Evolutionary conservation across 2,888 invertebrate genomes (phyloP), one percentile per base, ranked within the genome.

Genomic region (Pheosia gnoma): DNA sequence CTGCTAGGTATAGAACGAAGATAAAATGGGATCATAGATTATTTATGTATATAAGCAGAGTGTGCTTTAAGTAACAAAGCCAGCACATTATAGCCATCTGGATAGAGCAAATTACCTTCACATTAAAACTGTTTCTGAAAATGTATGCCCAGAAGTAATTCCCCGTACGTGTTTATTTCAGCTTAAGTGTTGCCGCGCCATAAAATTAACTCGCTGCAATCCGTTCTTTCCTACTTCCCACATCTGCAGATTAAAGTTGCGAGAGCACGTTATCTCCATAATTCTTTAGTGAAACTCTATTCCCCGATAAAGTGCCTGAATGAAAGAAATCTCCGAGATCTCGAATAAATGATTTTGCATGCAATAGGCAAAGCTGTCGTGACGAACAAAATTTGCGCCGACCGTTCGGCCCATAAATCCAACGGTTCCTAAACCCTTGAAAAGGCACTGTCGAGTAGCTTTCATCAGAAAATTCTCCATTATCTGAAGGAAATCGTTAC

Each of bases 401-500:
- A 84, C 86, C 86, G 83, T 86, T 87, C 80, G 77, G 79, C 80
- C 81, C 82, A 88, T 90, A 91, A 90, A 91, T 90, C 84, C 82
- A 79, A 83, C 81, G 84, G 84, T 85, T 85, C 84, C 88, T 84
- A 88, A 91, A 91, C 90, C 89, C 86, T 87, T 87, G 86, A 87
- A 91, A 91, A 85, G 89, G 89, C 86, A 87, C 83, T 82, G 85
- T 82, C 80, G 85, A 88, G 82, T 86, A 85, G 90, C 89, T 91
- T 93, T 90, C 91, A 90, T 91, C 90, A 91, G 89, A 91, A 88
- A 90, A 90, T 90, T 91, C 89, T 86, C 90, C 87, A 92, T 92
- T 92, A 92, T 91, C 90, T 90, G 87, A 83, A 90, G 92, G 91
- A 91, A 93, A 93, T 91, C 91, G 91, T 93, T 92, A 91, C 89